phyloP scores from a whole-genome alignment of 2,888 invertebrate species.

The Archips xylosteana region DNA sequence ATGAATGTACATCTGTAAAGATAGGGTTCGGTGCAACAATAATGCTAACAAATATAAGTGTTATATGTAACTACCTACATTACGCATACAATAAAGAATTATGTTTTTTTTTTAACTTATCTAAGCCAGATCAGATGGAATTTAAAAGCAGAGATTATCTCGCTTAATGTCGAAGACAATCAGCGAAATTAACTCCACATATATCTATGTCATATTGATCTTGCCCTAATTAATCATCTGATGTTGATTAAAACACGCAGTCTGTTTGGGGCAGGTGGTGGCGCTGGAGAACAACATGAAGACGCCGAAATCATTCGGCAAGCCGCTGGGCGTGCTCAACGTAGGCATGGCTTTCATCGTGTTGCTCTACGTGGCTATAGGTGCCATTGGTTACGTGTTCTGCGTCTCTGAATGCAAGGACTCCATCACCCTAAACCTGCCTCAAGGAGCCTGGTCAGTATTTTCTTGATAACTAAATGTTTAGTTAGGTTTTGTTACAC shows the following conservation, averaged over 20 bases:
- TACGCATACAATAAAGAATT: no score
- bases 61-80: no score
- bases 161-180: no score
- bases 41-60: no score
- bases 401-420: slow-evolving; percentile 89
- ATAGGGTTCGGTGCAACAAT: no score
- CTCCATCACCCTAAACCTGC: slow-evolving; percentile 94
- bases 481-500: neutral
- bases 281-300: slow-evolving; percentile 97
- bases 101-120: no score
- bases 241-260: neutral
- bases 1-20: no score
- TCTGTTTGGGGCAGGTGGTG: slow-evolving; percentile 88
- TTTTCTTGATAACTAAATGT: neutral
- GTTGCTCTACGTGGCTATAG: slow-evolving; percentile 90
- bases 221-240: no score
- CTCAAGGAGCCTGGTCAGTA: slow-evolving; percentile 67
- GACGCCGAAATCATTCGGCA: slow-evolving; percentile 91
- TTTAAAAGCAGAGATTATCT: no score
- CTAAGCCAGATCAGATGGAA: no score
- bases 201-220: no score
- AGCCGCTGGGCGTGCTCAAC: slow-evolving; percentile 92
- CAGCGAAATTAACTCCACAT: no score
- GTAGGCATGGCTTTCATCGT: slow-evolving; percentile 92
- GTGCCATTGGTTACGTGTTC: slow-evolving; percentile 94